These are phyloP conservation scores for Metellina segmentata DNA, from an alignment of 2,888 invertebrate genomes.

Conservation along the genomic window DNA sequence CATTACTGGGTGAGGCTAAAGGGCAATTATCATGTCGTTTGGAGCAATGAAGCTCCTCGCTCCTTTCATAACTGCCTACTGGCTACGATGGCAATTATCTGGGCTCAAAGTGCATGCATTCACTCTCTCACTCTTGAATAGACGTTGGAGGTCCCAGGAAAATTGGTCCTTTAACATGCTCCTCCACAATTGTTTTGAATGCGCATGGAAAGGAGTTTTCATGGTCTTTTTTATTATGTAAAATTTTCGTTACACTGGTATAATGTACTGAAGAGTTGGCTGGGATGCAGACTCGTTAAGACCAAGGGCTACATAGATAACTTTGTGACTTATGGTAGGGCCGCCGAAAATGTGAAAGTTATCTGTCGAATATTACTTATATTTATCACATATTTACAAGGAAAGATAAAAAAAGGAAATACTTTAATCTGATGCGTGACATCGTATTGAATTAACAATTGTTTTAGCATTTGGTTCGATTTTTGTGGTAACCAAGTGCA, in stretches of 20 bases:
- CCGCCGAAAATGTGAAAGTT: no score
- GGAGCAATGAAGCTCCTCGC: constrained; percentile 38
- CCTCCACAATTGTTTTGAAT: not conserved
- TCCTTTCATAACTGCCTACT: constrained; percentile 44
- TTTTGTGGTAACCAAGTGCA: no score
- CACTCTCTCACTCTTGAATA: constrained; percentile 12
- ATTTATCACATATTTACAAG: no score
- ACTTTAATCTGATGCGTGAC: no score
- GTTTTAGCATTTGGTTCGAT: no score
- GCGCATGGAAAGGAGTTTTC: not conserved
- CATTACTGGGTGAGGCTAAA: constrained; percentile 73
- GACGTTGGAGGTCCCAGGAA: constrained; percentile 1
- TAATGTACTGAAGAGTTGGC: not conserved
- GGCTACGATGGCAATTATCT: constrained; percentile 43
- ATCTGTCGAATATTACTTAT: no score
- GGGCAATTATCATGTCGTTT: constrained; percentile 73
- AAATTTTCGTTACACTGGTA: not conserved
- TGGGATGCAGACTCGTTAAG: not conserved
- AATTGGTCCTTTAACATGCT: constrained; percentile 23
- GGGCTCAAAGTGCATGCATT: constrained; percentile 14
- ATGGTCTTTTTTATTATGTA: not conserved
- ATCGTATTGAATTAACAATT: no score
- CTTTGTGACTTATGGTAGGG: no score
- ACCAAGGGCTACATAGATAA: not conserved
- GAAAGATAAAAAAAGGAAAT: no score